These are phyloP conservation scores for Melanotaenia pygmaea DNA, from an alignment of 2,797 vertebrate genomes.

Conservation along the genomic window DNA sequence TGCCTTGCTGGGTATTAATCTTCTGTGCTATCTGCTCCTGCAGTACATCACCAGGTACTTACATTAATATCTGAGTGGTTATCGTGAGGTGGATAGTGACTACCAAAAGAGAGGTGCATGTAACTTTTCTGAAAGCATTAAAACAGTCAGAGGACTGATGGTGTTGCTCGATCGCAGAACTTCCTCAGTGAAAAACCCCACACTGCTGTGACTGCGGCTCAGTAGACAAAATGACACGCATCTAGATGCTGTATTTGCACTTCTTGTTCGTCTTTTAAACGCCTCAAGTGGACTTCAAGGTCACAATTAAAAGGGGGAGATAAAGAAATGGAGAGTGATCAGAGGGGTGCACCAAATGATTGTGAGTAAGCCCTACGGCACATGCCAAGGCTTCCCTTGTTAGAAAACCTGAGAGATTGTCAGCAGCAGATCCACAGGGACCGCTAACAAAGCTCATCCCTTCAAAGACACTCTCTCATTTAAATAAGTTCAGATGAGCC, in stretches of 20 bases:
- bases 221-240: slow-evolving; percentile 36
- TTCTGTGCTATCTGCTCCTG: slow-evolving; percentile 2
- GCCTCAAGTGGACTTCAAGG: slow-evolving; percentile 74
- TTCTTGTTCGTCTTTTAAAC: slow-evolving; percentile 76
- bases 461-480: slow-evolving; percentile 77
- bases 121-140: slow-evolving; percentile 20
- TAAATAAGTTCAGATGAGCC: slow-evolving; percentile 71
- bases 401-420: slow-evolving; percentile 77
- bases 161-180: slow-evolving; percentile 21
- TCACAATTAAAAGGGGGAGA: slow-evolving; percentile 60
- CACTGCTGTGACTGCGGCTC: slow-evolving; percentile 35
- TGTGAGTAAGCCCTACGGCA: slow-evolving; percentile 82
- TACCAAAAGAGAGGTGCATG: neutral
- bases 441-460: slow-evolving; percentile 71
- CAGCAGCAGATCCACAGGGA: slow-evolving; percentile 70
- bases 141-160: slow-evolving; percentile 12
- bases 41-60: slow-evolving; percentile 8
- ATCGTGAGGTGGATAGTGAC: slow-evolving; percentile 11
- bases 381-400: slow-evolving; percentile 75
- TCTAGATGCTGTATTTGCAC: slow-evolving; percentile 28
- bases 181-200: slow-evolving; percentile 26
- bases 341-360: slow-evolving; percentile 77
- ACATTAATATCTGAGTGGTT: slow-evolving; percentile 11
- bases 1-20: slow-evolving; percentile 17
- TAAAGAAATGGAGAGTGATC: slow-evolving; percentile 75